Conservation (phyloP, 64 coral and sea anemone genomes). For the Hydrozoanthus tunicans region DNA sequence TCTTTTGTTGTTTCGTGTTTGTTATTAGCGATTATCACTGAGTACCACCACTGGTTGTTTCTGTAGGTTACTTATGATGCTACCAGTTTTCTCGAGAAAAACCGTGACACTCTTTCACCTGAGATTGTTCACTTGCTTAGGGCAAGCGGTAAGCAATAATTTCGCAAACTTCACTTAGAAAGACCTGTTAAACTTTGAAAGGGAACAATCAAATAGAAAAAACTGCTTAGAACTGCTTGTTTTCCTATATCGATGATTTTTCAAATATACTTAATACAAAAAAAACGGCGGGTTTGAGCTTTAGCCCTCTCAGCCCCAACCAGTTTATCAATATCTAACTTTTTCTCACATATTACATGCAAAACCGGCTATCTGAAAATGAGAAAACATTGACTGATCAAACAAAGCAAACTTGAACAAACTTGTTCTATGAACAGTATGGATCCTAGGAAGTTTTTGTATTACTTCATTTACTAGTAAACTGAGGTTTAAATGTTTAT, state of each 20-base stretch:
- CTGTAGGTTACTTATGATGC: conserved; percentile 92
- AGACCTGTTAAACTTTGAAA: background rate
- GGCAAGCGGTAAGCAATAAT: conserved; percentile 74
- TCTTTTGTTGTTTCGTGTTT: background rate
- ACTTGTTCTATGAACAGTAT: too few relatives aligned
- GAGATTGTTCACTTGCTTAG: conserved; percentile 84
- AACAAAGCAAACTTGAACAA: too few relatives aligned
- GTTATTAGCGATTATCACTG: background rate
- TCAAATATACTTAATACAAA: too few relatives aligned
- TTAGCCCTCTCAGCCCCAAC: too few relatives aligned
- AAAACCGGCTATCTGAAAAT: too few relatives aligned
- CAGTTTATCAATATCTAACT: too few relatives aligned
- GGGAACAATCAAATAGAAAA: background rate
- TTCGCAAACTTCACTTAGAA: background rate
- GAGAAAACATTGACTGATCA: too few relatives aligned
- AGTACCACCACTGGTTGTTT: background rate
- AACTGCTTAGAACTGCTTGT: background rate
- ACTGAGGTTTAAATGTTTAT: too few relatives aligned
- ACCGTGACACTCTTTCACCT: conserved; percentile 89
- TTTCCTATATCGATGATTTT: background rate
- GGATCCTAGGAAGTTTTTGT: too few relatives aligned
- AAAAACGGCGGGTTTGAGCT: too few relatives aligned
- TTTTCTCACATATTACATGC: too few relatives aligned
- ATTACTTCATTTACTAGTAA: too few relatives aligned
- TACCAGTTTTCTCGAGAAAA: conserved; percentile 94